phyloP scores from a whole-genome alignment of 2,113 vertebrate genomes.

The Tylochromis polylepis region DNA sequence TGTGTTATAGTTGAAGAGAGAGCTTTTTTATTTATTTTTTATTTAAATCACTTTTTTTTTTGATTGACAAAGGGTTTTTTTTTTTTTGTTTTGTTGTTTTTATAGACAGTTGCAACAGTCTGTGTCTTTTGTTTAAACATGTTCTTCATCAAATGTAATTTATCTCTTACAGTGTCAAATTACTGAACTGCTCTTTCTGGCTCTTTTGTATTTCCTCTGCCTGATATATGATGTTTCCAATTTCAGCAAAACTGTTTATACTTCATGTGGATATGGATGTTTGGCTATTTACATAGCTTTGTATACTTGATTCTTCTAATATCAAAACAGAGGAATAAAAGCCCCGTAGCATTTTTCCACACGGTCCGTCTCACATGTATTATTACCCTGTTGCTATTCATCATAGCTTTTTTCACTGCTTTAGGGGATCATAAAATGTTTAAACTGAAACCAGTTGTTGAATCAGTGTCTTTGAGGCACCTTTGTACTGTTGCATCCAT shows the following conservation, averaged over 20 bases:
- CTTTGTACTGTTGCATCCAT: neutral
- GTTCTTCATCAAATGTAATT: neutral
- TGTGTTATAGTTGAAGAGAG: neutral
- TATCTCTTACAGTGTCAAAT: neutral
- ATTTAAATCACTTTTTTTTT: neutral
- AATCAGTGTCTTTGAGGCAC: neutral
- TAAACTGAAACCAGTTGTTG: neutral
- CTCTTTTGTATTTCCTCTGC: neutral
- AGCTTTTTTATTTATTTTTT: neutral
- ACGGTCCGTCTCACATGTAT: constrained; percentile 27
- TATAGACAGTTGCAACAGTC: neutral
- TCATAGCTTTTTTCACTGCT: neutral
- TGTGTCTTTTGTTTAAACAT: neutral
- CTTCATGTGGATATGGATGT: neutral
- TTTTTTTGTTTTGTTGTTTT: neutral
- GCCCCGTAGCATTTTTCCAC: neutral
- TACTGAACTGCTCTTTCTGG: neutral
- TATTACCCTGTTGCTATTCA: constrained; percentile 8
- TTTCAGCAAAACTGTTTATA: neutral
- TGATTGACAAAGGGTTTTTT: neutral
- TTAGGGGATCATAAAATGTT: neutral
- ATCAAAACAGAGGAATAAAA: neutral
- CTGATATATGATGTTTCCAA: neutral
- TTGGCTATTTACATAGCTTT: constrained; percentile 12
- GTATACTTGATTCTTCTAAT: neutral